phyloP scores from a whole-genome alignment of 1,140 invertebrate genomes.

The Bombus confusus region DNA sequence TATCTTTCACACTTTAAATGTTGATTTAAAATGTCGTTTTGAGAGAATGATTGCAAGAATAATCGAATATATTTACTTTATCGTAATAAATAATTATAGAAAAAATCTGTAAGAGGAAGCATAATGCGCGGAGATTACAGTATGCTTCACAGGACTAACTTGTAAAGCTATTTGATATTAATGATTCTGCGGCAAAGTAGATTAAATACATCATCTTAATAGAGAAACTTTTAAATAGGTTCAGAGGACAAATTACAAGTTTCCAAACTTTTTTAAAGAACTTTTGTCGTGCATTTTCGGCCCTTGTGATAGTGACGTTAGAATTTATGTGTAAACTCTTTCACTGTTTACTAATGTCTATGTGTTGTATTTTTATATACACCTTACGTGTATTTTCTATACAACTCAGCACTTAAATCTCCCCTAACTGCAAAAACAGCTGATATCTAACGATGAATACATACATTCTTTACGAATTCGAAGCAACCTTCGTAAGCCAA shows the following conservation, averaged over 20 bases:
- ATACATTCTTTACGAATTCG: background rate
- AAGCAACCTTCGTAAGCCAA: too few relatives aligned
- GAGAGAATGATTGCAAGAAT: background rate
- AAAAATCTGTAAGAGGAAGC: too few relatives aligned
- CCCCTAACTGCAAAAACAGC: too few relatives aligned
- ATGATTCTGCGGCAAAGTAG: background rate
- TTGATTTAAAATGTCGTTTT: background rate
- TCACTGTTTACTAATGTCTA: background rate
- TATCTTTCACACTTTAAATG: too few relatives aligned
- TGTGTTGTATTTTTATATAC: too few relatives aligned
- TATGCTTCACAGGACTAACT: background rate
- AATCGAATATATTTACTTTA: background rate
- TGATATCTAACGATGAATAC: background rate
- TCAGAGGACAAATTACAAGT: background rate
- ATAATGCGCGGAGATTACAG: background rate
- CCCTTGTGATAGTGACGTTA: background rate
- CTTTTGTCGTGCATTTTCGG: background rate
- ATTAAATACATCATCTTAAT: constrained; percentile 25
- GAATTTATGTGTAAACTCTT: background rate
- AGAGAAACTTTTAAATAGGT: constrained; percentile 8
- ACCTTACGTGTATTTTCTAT: too few relatives aligned
- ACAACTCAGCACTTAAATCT: too few relatives aligned
- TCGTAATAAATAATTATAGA: background rate
- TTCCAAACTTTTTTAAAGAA: background rate
- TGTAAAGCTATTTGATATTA: constrained; percentile 5